Percentiles rank a stretch among this genome's conserved stretches.
These are phyloP conservation scores for Zaprionus lachaisei DNA, from an alignment of 1,140 invertebrate species.

Conservation along the genomic window DNA sequence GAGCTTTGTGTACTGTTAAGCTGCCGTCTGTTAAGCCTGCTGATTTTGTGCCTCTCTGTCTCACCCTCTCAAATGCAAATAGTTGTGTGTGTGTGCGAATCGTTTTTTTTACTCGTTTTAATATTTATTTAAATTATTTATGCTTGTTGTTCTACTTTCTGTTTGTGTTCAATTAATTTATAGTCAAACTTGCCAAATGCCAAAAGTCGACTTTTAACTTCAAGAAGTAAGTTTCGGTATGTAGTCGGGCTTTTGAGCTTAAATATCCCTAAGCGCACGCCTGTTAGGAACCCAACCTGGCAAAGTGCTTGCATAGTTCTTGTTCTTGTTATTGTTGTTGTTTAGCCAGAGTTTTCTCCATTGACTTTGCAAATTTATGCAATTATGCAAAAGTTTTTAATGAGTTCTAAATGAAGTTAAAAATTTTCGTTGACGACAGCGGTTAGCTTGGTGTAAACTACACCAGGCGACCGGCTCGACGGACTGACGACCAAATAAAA, in stretches of 20 bases:
- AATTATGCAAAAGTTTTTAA: constrained; percentile 82
- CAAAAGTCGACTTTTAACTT: constrained; percentile 2
- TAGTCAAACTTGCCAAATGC: background rate
- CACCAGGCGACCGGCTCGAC: constrained; percentile 37
- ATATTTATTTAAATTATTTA: background rate
- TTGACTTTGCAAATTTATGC: constrained; percentile 82
- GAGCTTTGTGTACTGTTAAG: background rate
- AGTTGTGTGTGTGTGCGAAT: background rate
- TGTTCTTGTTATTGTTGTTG: constrained; percentile 2
- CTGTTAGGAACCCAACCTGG: constrained; percentile 5
- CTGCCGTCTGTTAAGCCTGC: background rate
- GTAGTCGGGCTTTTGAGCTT: background rate
- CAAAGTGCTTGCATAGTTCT: constrained; percentile 7
- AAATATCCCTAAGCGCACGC: constrained; percentile 7
- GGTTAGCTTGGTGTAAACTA: constrained; percentile 73
- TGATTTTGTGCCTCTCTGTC: background rate
- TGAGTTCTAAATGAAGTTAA: constrained; percentile 82
- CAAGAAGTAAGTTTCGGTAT: background rate
- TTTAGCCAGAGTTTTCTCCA: constrained; percentile 67
- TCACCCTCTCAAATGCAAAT: background rate
- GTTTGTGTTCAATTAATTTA: constrained; percentile 7
- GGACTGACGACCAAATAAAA: constrained; percentile 48
- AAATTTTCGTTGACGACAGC: constrained; percentile 69
- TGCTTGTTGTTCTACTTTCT: background rate
- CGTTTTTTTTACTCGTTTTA: background rate